Percentiles rank a stretch among this genome's conserved stretches.
These are phyloP conservation scores for Heteractis magnifica DNA, from an alignment of 92 coral and sea anemone genomes.

Conservation along the genomic window DNA sequence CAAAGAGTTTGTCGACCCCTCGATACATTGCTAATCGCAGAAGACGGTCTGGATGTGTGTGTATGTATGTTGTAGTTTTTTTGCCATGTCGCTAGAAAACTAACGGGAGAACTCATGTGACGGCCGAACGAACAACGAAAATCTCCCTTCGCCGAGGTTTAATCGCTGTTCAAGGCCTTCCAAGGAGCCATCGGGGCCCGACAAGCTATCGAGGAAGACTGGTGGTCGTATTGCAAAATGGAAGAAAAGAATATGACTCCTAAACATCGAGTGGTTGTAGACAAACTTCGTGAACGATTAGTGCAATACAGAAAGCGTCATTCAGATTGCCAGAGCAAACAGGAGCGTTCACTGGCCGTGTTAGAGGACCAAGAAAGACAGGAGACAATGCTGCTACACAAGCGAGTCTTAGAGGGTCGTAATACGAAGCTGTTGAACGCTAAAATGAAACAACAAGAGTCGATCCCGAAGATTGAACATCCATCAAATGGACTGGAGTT, in stretches of 20 bases:
- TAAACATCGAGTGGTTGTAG: constrained; percentile 88
- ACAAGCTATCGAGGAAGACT: neutral
- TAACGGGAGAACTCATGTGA: constrained; percentile 28
- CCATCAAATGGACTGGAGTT: constrained; percentile 76
- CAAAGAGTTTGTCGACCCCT: constrained; percentile 48
- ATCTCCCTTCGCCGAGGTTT: constrained; percentile 22
- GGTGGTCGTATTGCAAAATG: constrained; percentile 31
- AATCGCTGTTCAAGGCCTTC: constrained; percentile 21
- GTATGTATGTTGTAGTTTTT: constrained; percentile 36
- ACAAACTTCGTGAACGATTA: constrained; percentile 83
- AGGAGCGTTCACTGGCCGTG: constrained; percentile 72
- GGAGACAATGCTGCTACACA: constrained; percentile 65
- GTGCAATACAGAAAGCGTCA: constrained; percentile 80
- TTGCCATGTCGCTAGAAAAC: constrained; percentile 21
- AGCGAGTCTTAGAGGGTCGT: constrained; percentile 78
- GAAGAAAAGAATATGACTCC: constrained; percentile 75
- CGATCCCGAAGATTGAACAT: constrained; percentile 66
- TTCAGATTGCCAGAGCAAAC: constrained; percentile 72
- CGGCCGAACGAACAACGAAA: constrained; percentile 8
- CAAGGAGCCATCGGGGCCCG: constrained; percentile 1
- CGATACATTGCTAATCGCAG: constrained; percentile 45
- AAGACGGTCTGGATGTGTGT: constrained; percentile 39
- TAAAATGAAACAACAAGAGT: constrained; percentile 65
- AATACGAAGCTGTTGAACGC: constrained; percentile 58
- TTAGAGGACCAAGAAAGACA: constrained; percentile 75